Evolutionary conservation across 2,888 invertebrate species (phyloP).

Genomic region (Cryptus viduatorius): DNA sequence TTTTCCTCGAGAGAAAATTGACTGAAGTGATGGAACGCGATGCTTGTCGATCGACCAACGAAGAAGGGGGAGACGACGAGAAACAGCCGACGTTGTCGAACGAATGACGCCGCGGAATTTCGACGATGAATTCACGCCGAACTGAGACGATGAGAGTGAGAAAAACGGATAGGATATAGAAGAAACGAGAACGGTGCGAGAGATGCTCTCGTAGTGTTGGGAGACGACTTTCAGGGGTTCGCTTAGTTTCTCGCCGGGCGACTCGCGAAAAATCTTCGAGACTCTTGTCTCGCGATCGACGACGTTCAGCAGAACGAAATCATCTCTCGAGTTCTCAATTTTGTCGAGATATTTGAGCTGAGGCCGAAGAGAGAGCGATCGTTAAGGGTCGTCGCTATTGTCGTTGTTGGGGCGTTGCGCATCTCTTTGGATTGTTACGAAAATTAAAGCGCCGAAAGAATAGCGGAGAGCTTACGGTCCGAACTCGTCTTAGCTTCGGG

Average conservation of each 20-base stretch:
- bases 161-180: neutral
- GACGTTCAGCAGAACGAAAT: conserved; percentile 24
- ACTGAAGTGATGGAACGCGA: conserved; percentile 6
- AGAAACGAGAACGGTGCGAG: conserved; percentile 33
- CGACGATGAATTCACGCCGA: conserved; percentile 36
- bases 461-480: conserved; percentile 11
- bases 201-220: conserved; percentile 40
- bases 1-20: conserved; percentile 64
- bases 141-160: conserved; percentile 11
- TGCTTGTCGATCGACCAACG: conserved; percentile 19
- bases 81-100: conserved; percentile 59
- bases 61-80: conserved; percentile 19
- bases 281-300: conserved; percentile 41
- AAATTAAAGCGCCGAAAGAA: conserved; percentile 53
- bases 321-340: conserved; percentile 21
- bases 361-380: neutral
- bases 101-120: conserved; percentile 28
- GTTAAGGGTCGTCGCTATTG: conserved; percentile 19
- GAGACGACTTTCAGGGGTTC: conserved; percentile 70
- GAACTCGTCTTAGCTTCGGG: neutral
- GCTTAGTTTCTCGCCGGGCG: conserved; percentile 25
- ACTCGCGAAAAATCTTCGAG: conserved; percentile 50
- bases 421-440: conserved; percentile 49
- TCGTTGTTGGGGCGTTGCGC: neutral
- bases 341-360: conserved; percentile 24